These are phyloP conservation scores for Agriotes lineatus DNA, from an alignment of 2,888 invertebrate species.

Conservation along the genomic window DNA sequence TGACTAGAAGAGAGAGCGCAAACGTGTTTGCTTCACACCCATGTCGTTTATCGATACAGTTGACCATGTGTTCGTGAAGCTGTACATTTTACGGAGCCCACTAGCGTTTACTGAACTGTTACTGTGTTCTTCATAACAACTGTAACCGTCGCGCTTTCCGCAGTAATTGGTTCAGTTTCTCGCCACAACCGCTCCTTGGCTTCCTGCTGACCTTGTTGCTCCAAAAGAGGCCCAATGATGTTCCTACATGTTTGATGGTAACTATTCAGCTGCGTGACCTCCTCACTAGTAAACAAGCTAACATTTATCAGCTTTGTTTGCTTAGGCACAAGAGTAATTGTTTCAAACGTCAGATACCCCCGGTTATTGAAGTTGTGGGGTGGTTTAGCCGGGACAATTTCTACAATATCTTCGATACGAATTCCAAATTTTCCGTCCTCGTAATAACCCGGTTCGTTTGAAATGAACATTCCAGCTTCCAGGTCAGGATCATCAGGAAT, in stretches of 20 bases:
- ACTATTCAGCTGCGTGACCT: constrained; percentile 83
- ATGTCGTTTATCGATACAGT: no score
- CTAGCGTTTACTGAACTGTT: no score
- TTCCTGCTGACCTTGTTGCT: constrained; percentile 73
- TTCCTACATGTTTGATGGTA: constrained; percentile 83
- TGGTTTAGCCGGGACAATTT: constrained; percentile 72
- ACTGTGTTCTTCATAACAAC: no score
- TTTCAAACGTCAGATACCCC: constrained; percentile 85
- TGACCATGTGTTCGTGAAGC: no score
- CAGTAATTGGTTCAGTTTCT: constrained; percentile 72
- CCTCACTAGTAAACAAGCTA: constrained; percentile 78
- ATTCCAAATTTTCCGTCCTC: constrained; percentile 91
- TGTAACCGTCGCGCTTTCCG: not conserved
- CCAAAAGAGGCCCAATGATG: constrained; percentile 78
- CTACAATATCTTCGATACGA: constrained; percentile 89
- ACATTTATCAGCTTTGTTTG: constrained; percentile 83
- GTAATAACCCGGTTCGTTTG: constrained; percentile 94
- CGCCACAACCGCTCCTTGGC: constrained; percentile 84
- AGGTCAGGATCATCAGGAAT: constrained; percentile 83
- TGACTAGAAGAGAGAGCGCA: no score
- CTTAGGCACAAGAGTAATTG: constrained; percentile 88
- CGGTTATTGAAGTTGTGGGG: constrained; percentile 77
- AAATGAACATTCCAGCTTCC: constrained; percentile 83
- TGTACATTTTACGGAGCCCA: no score
- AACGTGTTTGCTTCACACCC: no score